Evolutionary conservation across 1,140 invertebrate species (phyloP).

Genomic region (Thaumetopoea pityocampa): DNA sequence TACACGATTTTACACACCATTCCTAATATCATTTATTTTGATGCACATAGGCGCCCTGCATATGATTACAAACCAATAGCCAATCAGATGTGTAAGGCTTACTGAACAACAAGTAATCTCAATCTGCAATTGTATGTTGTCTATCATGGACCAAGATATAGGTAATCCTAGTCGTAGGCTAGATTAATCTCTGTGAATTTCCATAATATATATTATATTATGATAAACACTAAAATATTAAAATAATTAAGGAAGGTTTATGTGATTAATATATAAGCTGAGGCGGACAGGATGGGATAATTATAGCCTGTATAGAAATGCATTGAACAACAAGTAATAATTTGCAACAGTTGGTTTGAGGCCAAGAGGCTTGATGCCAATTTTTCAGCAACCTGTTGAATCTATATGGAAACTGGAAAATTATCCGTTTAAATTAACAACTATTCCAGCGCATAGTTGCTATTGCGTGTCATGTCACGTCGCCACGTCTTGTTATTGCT

Average conservation of each 20-base stretch:
- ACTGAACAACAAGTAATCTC: too few relatives aligned
- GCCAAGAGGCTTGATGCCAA: conserved; percentile 59
- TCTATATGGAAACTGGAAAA: conserved; percentile 20
- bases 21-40: neutral
- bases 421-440: conserved; percentile 3
- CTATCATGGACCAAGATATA: too few relatives aligned
- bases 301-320: too few relatives aligned
- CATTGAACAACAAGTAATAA: conserved; percentile 36
- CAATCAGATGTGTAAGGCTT: conserved; percentile 22
- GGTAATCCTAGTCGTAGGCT: too few relatives aligned
- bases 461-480: neutral
- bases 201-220: too few relatives aligned
- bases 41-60: neutral
- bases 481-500: neutral
- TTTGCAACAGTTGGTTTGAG: conserved; percentile 33
- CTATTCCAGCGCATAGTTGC: neutral
- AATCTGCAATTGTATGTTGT: too few relatives aligned
- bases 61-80: conserved; percentile 8
- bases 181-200: too few relatives aligned
- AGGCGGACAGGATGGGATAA: too few relatives aligned
- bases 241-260: too few relatives aligned
- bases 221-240: too few relatives aligned
- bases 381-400: conserved; percentile 52
- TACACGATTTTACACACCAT: neutral
- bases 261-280: too few relatives aligned